Evolutionary conservation across 2,888 invertebrate genomes (phyloP), one percentile per base, ranked within the genome.

Genomic region (Chalcosyrphus nemorum): DNA sequence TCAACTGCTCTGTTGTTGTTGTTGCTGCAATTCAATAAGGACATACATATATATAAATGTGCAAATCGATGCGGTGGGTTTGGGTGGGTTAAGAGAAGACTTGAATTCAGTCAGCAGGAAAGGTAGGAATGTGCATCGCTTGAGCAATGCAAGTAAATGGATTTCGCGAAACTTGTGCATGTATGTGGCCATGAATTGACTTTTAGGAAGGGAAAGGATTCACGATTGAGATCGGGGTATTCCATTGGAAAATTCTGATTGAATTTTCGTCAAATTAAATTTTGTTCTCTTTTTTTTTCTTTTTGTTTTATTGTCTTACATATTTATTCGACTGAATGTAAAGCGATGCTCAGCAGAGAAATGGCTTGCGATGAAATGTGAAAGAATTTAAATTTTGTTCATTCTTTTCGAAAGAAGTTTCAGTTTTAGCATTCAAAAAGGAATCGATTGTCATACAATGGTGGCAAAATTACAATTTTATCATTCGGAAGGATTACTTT

Each of bases 241-340:
- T 63, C 63, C 27, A 65, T 74, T 84, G 80, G 68, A 80, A 84
- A 74, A 74, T 56, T 78, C 68, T 78, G 56, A 78, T 78, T 70
- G 63, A 84, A 74, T 63, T 78, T 63, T 38, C 52, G 19, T 32
- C 29, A 71, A 81, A 81, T 81, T 47, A 70, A 57, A 56, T 65
- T 65, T 63, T 35, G 54, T 29, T 27, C 15, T 43, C 13, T 21
- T 24, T 47, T 21, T 59, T 45, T 32, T 59, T 35, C 7, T 19
- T 63, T 17, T 32, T n/a, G 17, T 11, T 47, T n/a, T 2, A 11
- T 13, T 9, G 38, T 47, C 35, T 43, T 61, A 50, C 15, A 0
- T 52, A 56, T 74, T 65, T 56, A 75, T 75, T 57, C 65, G 29
- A 65, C 24, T 57, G 72, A 24, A 80, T 47, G 32, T 6, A 24